These are phyloP conservation scores for Marasmarcha lunaedactyla DNA, from an alignment of 2,888 invertebrate species.

Conservation along the genomic window DNA sequence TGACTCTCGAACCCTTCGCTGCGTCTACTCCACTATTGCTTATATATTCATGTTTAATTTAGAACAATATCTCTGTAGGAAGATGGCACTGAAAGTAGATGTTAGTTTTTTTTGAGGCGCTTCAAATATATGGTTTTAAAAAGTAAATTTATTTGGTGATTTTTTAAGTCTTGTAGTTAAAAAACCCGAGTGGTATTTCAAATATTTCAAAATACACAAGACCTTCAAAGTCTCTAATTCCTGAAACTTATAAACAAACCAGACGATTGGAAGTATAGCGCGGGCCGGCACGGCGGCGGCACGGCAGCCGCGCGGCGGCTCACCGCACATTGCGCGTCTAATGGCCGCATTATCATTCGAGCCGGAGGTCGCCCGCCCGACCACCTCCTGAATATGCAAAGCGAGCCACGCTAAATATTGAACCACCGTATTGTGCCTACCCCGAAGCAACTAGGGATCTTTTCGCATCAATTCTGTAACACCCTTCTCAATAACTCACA, in stretches of 20 bases:
- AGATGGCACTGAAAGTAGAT: no score
- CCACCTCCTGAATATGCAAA: slow-evolving; percentile 60
- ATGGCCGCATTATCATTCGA: slow-evolving; percentile 50
- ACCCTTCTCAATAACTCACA: no score
- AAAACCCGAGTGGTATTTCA: no score
- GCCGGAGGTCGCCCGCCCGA: slow-evolving; percentile 37
- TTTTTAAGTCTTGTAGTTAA: no score
- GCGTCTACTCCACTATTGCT: no score
- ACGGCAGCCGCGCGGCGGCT: slow-evolving; percentile 13
- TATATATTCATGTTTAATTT: no score
- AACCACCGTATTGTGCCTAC: slow-evolving; percentile 34
- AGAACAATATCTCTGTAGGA: no score
- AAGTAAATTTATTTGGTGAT: no score
- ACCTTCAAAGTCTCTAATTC: slow-evolving; percentile 1
- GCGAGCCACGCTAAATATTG: slow-evolving; percentile 49
- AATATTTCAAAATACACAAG: not conserved
- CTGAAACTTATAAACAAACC: slow-evolving; percentile 21
- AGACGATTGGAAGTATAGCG: slow-evolving; percentile 16
- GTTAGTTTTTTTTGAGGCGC: no score
- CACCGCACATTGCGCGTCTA: slow-evolving; percentile 25
- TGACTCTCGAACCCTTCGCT: no score
- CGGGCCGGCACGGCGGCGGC: slow-evolving; percentile 10
- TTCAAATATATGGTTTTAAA: no score
- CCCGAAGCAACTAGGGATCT: not conserved
- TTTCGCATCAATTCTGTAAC: no score